Base-by-base conservation (phyloP, 2,888 invertebrate genomes). In the Acanthacorydalis orientalis region DNA sequence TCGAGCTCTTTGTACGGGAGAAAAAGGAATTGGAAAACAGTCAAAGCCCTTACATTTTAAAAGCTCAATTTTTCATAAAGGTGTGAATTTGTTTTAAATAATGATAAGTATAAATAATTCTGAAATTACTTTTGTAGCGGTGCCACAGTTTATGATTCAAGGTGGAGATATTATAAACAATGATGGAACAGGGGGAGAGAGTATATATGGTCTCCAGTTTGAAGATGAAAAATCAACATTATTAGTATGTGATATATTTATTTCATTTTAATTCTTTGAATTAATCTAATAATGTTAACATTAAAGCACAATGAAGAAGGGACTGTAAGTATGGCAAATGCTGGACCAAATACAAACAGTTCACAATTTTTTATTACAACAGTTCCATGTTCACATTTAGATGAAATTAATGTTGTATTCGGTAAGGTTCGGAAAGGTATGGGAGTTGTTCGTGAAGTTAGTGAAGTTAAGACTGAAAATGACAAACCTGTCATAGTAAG, bases 341-440 rank as follows among this genome's bases (percentile, higher is more conserved):
- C 72, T 62, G 92, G 80, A 46, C 76, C 77, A 11, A 73, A 96
- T 63, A 85, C 89, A 8, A 96, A 95, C 63, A 87, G 85, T 53
- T 95, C 95, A 0, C 97, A 97, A 67, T 97, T 97, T 68, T 89
- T 93, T 60, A 85, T 96, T 49, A 84, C 87, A 1, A 77, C 80
- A 1, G 79, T 77, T 1, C 74, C 78, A 1, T 84, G 86, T 57
- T 67, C 74, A 1, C 89, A 90, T 60, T 68, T 91, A 42, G 83
- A 91, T 62, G 80, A 76, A 6, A 78, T 73, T 12, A 87, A 91
- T 63, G 88, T 90, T 2, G 86, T 80, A 23, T 85, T 88, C 59
- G 91, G 90, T 0, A 73, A 72, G 52, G 84, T 91, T n/a, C 55
- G 79, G 12, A 80, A 80, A 53, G 91, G 91, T 1, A 65, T 85